Evolutionary conservation across 2,888 invertebrate genomes (phyloP).

Genomic region (Anarsia innoxiella): DNA sequence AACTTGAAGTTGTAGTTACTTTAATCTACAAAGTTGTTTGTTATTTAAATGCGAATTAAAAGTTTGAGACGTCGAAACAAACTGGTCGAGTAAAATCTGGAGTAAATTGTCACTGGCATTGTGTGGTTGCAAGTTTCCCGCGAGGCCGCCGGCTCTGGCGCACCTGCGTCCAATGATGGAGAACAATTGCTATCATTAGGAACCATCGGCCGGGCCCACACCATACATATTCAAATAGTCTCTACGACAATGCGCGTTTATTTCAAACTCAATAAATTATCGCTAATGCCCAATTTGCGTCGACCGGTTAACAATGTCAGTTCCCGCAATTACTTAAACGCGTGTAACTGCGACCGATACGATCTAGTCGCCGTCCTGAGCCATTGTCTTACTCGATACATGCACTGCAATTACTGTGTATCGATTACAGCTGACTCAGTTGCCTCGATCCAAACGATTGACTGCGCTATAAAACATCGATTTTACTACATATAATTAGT

Average conservation of each 20-base stretch:
- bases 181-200: slow-evolving; percentile 72
- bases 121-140: slow-evolving; percentile 10
- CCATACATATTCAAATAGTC: slow-evolving; percentile 67
- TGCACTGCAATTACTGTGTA: slow-evolving; percentile 65
- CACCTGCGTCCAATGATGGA: slow-evolving; percentile 66
- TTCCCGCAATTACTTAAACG: slow-evolving; percentile 75
- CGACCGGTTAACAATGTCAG: slow-evolving; percentile 68
- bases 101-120: slow-evolving; percentile 19
- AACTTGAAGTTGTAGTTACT: too few species aligned
- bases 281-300: slow-evolving; percentile 74
- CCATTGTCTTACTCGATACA: slow-evolving; percentile 68
- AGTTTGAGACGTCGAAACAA: too few species aligned
- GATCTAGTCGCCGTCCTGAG: slow-evolving; percentile 52
- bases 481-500: slow-evolving; percentile 62
- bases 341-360: slow-evolving; percentile 69
- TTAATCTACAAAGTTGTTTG: too few species aligned
- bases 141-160: slow-evolving; percentile 25
- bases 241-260: slow-evolving; percentile 64
- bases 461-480: slow-evolving; percentile 61
- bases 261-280: slow-evolving; percentile 72
- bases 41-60: too few species aligned
- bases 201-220: slow-evolving; percentile 56
- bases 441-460: slow-evolving; percentile 54
- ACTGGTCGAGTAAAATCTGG: too few species aligned
- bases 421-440: slow-evolving; percentile 67